These are phyloP conservation scores for Eueides isabella DNA, from an alignment of 1,140 invertebrate species.

Conservation along the genomic window DNA sequence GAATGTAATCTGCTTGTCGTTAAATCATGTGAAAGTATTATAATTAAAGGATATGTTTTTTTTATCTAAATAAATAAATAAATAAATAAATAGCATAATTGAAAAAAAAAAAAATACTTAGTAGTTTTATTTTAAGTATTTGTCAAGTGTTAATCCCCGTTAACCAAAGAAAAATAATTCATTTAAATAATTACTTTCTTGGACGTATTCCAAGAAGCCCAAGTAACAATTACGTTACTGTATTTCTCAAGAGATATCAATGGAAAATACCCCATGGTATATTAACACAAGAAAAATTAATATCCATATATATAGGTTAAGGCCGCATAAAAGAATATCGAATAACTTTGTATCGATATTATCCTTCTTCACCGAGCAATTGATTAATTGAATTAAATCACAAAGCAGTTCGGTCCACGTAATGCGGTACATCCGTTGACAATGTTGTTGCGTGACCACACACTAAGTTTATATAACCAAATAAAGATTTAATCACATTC, in stretches of 20 bases:
- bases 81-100: no score
- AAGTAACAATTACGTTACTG: no score
- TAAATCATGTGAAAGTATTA: not conserved
- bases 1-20: not conserved
- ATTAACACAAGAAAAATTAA: not conserved
- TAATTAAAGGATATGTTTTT: not conserved
- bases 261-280: no score
- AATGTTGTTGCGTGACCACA: constrained; percentile 31
- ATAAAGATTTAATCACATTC: constrained; percentile 34
- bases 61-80: no score
- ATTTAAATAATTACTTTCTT: no score
- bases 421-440: constrained; percentile 35
- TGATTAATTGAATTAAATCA: constrained; percentile 36
- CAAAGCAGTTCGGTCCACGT: constrained; percentile 33
- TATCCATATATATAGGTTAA: not conserved
- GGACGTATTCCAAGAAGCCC: no score
- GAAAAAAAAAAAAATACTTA: no score
- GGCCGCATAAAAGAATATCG: not conserved
- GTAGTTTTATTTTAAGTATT: no score
- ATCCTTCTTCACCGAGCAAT: constrained; percentile 26
- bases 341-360: constrained; percentile 18
- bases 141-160: no score
- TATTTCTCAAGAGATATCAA: no score
- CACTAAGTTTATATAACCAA: constrained; percentile 37
- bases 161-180: no score